Evolutionary conservation across 2,888 invertebrate genomes (phyloP).

Genomic region (Aproaerema taeniolella): DNA sequence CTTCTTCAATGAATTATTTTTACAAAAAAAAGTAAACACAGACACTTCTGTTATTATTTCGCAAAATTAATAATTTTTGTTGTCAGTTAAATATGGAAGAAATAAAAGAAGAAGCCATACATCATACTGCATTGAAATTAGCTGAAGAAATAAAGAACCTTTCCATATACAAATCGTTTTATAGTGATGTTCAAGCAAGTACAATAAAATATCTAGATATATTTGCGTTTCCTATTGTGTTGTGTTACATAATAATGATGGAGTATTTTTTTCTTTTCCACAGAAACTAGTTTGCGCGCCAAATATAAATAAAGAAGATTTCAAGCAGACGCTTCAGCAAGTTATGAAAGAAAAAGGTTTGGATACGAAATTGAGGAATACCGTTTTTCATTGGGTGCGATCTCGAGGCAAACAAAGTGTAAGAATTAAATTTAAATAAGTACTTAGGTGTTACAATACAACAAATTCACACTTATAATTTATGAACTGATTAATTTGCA

Average conservation of each 20-base stretch:
- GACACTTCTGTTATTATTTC: slow-evolving; percentile 43
- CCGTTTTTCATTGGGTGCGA: slow-evolving; percentile 89
- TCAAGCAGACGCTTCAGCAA: slow-evolving; percentile 85
- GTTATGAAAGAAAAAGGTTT: slow-evolving; percentile 87
- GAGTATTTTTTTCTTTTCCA: no score
- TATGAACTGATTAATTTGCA: slow-evolving; percentile 28
- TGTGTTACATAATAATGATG: no score
- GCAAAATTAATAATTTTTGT: slow-evolving; percentile 43
- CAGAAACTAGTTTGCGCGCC: slow-evolving; percentile 88
- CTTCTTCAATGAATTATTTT: slow-evolving; percentile 46
- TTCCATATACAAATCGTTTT: slow-evolving; percentile 85
- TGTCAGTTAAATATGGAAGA: slow-evolving; percentile 61
- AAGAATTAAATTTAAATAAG: slow-evolving; percentile 24
- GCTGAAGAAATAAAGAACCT: slow-evolving; percentile 88
- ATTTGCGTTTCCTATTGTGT: no score
- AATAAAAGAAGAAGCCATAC: slow-evolving; percentile 80
- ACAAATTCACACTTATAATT: not conserved
- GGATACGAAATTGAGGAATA: slow-evolving; percentile 89
- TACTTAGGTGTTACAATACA: not conserved
- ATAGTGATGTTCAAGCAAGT: slow-evolving; percentile 86
- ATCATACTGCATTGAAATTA: slow-evolving; percentile 86
- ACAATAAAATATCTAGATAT: no score
- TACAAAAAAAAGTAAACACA: slow-evolving; percentile 57
- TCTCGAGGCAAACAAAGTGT: slow-evolving; percentile 66
- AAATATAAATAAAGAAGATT: slow-evolving; percentile 85